Evolutionary conservation across 2,888 invertebrate genomes (phyloP), one percentile per base, ranked within the genome.

Genomic region (Watsonalla binaria): DNA sequence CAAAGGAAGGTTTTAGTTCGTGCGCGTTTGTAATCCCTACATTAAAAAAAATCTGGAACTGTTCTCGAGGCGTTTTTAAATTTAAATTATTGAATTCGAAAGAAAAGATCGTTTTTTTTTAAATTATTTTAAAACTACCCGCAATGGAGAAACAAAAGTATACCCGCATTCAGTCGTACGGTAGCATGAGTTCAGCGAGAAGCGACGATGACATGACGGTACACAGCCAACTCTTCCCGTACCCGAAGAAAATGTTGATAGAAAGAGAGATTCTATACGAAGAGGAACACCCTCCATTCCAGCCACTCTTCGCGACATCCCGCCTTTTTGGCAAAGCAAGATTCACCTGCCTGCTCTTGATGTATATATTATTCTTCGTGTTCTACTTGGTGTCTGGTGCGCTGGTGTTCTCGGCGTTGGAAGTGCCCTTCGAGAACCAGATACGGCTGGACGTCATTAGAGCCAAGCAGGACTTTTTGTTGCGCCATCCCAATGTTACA

Each of bases 331-430:
- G 93, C 0, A 80, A 92, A 54, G 84, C 92, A 47, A 86, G 92
- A 61, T 92, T 92, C 61, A 89, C 92, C 0, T 90, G 86, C 52
- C 79, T 93, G 39, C 82, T 94, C 58, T 58, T 84, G 7, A 71
- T 92, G 24, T 94, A 92, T 69, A 70, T 93, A 5, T 52, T 92
- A 5, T 92, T 94, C 65, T 95, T 94, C 75, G 60, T 92, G 6
- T 76, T 90, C 47, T 96, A 93, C 78, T 78, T 96, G 71, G 84
- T 92, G 15, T 83, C 93, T 54, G 96, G 96, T 0, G 94, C 94
- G 0, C 65, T 93, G 56, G 91, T 94, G 51, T 96, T 96, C 77
- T 92, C 92, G 45, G 84, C 92, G 11, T 78, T 95, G 59, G 96
- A 96, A 78, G 86, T 92, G 0, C 94, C 94, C 0, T 66, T 90